Conservation (phyloP, 2,797 vertebrate genomes). For the Epinephelus awoara region DNA sequence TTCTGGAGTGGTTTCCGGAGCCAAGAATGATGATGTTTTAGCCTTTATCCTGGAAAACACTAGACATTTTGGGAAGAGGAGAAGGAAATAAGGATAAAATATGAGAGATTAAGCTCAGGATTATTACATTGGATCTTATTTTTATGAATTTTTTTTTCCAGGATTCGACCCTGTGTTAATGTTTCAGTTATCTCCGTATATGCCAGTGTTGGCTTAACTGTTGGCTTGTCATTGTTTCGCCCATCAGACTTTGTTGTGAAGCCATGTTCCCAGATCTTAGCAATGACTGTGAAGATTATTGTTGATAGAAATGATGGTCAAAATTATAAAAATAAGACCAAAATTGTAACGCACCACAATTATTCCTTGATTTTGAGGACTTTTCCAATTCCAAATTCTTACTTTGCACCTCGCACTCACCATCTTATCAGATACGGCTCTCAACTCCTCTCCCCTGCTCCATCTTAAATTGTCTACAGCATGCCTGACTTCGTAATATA, state of each 20-base stretch:
- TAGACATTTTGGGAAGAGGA: background rate
- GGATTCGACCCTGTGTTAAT: too few species aligned
- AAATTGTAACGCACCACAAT: background rate
- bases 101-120: background rate
- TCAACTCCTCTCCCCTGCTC: constrained; percentile 6
- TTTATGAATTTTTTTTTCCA: background rate
- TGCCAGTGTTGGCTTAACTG: too few species aligned
- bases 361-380: constrained; percentile 3
- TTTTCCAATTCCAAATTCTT: constrained; percentile 18
- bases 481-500: background rate
- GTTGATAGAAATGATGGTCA: background rate
- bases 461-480: constrained; percentile 6
- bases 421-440: constrained; percentile 86
- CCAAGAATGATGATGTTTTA: background rate
- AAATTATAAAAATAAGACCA: background rate
- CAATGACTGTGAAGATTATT: too few species aligned
- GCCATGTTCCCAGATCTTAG: too few species aligned
- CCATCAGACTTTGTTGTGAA: too few species aligned
- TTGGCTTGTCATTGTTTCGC: too few species aligned
- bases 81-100: background rate
- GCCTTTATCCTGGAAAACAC: constrained; percentile 5
- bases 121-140: background rate
- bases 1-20: background rate
- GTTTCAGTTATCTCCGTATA: too few species aligned
- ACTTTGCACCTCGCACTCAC: constrained; percentile 89